Evolutionary conservation across 2,113 vertebrate genomes (phyloP).

Genomic region (Leiothrix lutea): DNA sequence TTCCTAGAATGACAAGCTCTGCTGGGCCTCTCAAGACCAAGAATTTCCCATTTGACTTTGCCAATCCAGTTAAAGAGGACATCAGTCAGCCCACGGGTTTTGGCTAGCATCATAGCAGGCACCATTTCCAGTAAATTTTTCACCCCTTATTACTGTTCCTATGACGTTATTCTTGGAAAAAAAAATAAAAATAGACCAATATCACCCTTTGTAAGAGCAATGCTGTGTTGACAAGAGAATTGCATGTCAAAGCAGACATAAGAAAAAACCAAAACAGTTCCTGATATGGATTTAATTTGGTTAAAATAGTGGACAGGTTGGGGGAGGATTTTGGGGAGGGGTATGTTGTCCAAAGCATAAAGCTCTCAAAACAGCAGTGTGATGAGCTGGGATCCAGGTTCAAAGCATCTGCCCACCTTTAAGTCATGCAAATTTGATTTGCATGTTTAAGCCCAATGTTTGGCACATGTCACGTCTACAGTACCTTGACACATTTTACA

Average conservation of each 20-base stretch:
- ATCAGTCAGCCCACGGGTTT: not conserved
- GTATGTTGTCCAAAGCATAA: constrained; percentile 51
- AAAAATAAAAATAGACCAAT: not conserved
- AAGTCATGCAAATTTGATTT: constrained; percentile 62
- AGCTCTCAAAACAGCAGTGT: constrained; percentile 45
- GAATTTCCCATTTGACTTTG: not conserved
- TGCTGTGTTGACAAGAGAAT: constrained; percentile 2
- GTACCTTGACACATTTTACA: constrained; percentile 62
- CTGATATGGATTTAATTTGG: constrained; percentile 13
- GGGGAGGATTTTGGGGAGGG: not conserved
- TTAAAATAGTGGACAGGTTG: not conserved
- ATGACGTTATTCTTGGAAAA: not conserved
- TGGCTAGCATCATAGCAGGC: not conserved
- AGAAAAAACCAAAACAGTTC: constrained; percentile 4
- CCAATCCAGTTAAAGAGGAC: not conserved
- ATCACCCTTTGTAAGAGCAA: constrained; percentile 30
- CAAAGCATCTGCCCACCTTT: constrained; percentile 59
- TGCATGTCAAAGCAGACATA: not conserved
- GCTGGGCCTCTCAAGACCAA: not conserved
- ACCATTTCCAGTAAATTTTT: not conserved
- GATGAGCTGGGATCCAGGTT: constrained; percentile 38
- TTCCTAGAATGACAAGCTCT: not conserved
- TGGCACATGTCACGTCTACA: constrained; percentile 47
- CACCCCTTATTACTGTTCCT: not conserved
- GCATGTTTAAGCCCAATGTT: constrained; percentile 59